phyloP scores from a whole-genome alignment of 2,113 vertebrate species.

The Poecilia latipinna region DNA sequence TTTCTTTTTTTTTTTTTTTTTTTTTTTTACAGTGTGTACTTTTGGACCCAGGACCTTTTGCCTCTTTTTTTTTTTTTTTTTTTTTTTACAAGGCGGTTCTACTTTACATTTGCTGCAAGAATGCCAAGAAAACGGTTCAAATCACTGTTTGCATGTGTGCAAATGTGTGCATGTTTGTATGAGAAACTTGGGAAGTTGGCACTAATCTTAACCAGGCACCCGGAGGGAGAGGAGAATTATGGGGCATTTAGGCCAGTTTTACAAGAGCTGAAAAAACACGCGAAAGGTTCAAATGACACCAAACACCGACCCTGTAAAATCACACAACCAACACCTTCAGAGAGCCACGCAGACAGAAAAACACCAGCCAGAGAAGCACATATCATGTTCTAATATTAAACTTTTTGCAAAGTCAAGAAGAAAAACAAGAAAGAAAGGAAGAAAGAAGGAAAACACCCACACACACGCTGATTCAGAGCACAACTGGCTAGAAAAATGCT shows the following conservation, averaged over 20 bases:
- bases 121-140: slow-evolving; percentile 34
- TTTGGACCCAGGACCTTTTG: slow-evolving; percentile 56
- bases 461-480: slow-evolving; percentile 32
- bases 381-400: slow-evolving; percentile 42
- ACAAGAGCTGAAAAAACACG: slow-evolving; percentile 60
- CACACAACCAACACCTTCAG: slow-evolving; percentile 52
- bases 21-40: slow-evolving; percentile 27
- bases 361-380: slow-evolving; percentile 40
- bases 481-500: slow-evolving; percentile 34
- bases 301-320: slow-evolving; percentile 62
- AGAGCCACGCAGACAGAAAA: slow-evolving; percentile 29
- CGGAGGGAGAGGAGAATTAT: slow-evolving; percentile 53
- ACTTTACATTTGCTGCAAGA: slow-evolving; percentile 53
- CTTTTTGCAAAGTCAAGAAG: slow-evolving; percentile 12
- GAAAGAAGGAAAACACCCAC: background rate
- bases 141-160: background rate
- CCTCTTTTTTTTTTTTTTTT: slow-evolving; percentile 31
- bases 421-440: background rate
- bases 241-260: slow-evolving; percentile 66
- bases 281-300: slow-evolving; percentile 68
- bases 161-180: slow-evolving; percentile 23
- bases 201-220: slow-evolving; percentile 34
- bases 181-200: slow-evolving; percentile 39
- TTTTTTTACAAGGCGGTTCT: slow-evolving; percentile 45
- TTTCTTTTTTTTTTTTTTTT: slow-evolving; percentile 5